These are phyloP conservation scores for Schizopygopsis pylzovi DNA, from an alignment of 2,797 vertebrate species.

Conservation along the genomic window DNA sequence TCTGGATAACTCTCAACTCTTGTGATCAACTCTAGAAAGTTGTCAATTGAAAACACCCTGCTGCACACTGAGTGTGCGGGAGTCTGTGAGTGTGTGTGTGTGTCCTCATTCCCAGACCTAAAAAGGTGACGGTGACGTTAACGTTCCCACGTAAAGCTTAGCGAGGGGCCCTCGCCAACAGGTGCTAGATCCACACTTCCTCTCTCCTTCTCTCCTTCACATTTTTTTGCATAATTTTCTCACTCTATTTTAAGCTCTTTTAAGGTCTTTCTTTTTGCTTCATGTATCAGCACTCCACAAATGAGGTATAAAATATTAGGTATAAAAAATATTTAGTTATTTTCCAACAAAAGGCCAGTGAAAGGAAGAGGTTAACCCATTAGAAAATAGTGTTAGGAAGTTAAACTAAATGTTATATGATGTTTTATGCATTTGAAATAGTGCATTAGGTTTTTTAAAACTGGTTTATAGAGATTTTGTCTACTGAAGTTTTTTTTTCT, in stretches of 20 bases:
- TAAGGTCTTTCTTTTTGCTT: not conserved
- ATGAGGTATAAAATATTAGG: not conserved
- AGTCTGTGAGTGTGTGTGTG: constrained; percentile 59
- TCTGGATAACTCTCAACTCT: constrained; percentile 2
- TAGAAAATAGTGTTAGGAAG: not conserved
- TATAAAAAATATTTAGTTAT: not conserved
- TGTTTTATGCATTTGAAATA: not conserved
- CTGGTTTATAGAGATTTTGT: too few relatives aligned
- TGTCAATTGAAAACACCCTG: constrained; percentile 39
- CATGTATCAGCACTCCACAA: not conserved
- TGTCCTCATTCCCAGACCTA: constrained; percentile 48
- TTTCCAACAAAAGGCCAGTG: not conserved
- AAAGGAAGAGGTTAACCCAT: not conserved
- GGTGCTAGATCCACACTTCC: constrained; percentile 62
- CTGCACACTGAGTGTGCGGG: constrained; percentile 1
- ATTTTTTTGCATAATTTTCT: constrained; percentile 22
- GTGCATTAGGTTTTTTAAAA: not conserved
- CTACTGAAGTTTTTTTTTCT: not conserved
- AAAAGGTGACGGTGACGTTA: constrained; percentile 55
- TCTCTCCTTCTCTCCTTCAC: not conserved
- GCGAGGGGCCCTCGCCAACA: constrained; percentile 62
- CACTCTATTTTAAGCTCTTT: not conserved
- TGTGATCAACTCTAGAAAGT: constrained; percentile 38
- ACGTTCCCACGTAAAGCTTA: constrained; percentile 41
- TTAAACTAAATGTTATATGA: not conserved